Percentiles rank a stretch among this genome's conserved stretches.
Conservation (phyloP, 1,140 invertebrate genomes). For the Sinella curviseta region DNA sequence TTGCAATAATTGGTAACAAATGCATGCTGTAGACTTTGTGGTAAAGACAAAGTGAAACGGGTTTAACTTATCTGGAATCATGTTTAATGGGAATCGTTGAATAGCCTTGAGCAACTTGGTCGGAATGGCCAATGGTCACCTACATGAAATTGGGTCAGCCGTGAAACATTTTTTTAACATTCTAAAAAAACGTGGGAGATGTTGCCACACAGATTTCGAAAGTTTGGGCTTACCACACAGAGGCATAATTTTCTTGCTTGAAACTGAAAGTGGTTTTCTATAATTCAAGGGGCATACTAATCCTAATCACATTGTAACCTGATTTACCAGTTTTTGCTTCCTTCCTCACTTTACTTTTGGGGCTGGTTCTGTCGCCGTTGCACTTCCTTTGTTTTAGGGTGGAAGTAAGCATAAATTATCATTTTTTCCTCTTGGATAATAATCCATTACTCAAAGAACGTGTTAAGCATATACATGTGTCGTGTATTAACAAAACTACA, state of each 20-base stretch:
- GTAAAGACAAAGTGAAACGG: too few species aligned
- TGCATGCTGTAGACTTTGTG: too few species aligned
- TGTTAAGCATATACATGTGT: too few species aligned
- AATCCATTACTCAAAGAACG: too few species aligned
- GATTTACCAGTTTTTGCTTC: background rate
- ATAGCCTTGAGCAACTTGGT: background rate
- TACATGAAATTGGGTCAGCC: background rate
- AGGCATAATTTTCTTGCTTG: background rate
- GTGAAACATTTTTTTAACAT: background rate
- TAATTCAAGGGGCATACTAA: too few species aligned
- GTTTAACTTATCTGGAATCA: too few species aligned
- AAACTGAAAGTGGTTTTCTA: too few species aligned
- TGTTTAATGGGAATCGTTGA: background rate
- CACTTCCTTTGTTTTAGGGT: background rate
- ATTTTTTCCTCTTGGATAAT: background rate
- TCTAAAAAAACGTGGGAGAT: background rate
- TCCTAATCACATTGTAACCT: slow-evolving; percentile 7
- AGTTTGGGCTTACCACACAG: too few species aligned
- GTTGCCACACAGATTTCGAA: too few species aligned
- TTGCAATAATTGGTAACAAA: too few species aligned
- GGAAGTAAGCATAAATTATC: background rate
- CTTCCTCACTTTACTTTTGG: background rate
- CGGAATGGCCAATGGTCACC: background rate
- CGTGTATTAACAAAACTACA: too few species aligned
- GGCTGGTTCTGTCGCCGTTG: background rate